Base-by-base conservation (phyloP, 2,113 vertebrate genomes). In the Oreotrochilus melanogaster region DNA sequence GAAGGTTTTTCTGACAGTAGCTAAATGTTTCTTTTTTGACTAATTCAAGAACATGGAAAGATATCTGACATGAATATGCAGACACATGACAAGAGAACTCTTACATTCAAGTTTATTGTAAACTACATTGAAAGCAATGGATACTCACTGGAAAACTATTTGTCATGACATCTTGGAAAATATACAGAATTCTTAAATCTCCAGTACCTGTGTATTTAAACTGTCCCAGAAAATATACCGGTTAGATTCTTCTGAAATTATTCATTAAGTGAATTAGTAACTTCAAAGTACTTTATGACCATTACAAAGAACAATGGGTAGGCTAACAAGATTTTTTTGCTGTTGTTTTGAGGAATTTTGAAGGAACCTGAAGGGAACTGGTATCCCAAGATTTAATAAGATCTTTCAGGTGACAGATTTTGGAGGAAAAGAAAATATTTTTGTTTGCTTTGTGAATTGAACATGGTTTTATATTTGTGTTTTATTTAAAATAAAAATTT, bases 391-490 rank as follows among this genome's bases (percentile, higher is more conserved):
- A 72, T 56, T 75, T 78, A 61, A 37, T 45, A 82, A 61, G 31
- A 88, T 56, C 19, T 88, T 90, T 64, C 24, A 47, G 17, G 17
- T 31, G 15, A n/a, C 7, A 57, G 3, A 87, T 71, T 78, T 67
- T 54, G 17, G 22, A 72, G 3, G 30, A 35, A 83, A 73, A 78
- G 27, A 1, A 71, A 75, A 60, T 19, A 25, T 33, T 47, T 78
- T 47, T 71, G 2, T 62, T 87, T 80, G 2, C 2, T 73, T 75
- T 78, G 10, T 85, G 37, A 81, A 31, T 62, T 78, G 66, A 57
- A 2, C 8, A 16, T 4, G 3, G 5, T 1, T 81, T 42, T 61
- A 18, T 37, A 31, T 19, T 11, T 30, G 25, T 27, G 1, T 35
- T 94, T 90, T 60, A 53, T 71, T 64, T 85, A 51, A 42, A 7